Evolutionary conservation across 2,888 invertebrate species (phyloP), one percentile per base, ranked within the genome.

Genomic region (Dione juno): DNA sequence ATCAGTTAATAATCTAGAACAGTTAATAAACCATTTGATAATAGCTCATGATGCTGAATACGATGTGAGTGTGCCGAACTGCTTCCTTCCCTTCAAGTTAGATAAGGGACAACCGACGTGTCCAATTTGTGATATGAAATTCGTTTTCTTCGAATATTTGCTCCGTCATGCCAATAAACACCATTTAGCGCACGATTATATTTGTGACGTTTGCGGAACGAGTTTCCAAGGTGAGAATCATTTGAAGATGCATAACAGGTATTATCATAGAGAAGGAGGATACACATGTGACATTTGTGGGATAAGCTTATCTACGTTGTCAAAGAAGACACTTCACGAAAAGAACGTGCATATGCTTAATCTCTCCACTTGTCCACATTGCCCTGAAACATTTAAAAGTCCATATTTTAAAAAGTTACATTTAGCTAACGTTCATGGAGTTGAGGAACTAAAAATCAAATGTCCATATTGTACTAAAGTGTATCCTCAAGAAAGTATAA

Each of bases 401-500:
- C 87, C 89, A 0, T 93, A 93, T 64, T 78, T 90, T 40, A 92
- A 90, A 72, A 92, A 92, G 74, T 76, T 89, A 0, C 92, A 92
- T 74, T 76, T 93, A 66, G 92, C 90, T 0, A 92, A 93, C 35
- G 85, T 88, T 0, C 92, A 93, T 50, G 88, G 88, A 0, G 86
- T 92, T 0, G 92, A 92, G 61, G 92, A 92, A 72, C 71, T 93
- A n/a, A 91, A 87, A 73, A 89, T 93, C 5, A 90, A 90, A 67
- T 93, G 92, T 52, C 91, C 90, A 0, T 88, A 88, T 64, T 91
- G 95, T 81, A 87, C 94, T 54, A 92, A 90, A 77, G 85, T 93
- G 0, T 93, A 85, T 48, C 91, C 92, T 0, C 91, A 92, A 74
- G 94, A 94, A 80, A 94, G 94, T 58, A 94, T 94, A 0, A 90